phyloP scores from a whole-genome alignment of 2,888 invertebrate genomes.

The Syritta pipiens region DNA sequence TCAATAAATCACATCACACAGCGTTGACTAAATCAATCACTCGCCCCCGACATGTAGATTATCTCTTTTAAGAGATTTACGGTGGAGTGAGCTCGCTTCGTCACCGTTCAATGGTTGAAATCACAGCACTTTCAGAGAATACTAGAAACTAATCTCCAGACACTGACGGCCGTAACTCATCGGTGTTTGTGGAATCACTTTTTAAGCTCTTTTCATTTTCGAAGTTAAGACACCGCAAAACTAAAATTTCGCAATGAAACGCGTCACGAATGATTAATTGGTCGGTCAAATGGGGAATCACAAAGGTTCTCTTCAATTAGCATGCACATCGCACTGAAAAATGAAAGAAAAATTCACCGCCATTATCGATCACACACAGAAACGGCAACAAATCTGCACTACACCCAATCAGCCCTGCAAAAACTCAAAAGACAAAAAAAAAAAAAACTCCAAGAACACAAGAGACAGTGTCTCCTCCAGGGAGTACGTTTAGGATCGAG shows the following conservation, averaged over 20 bases:
- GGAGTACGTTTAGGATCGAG: too few species aligned
- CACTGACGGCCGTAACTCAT: too few species aligned
- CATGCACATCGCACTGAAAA: constrained; percentile 1
- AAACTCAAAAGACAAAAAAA: too few species aligned
- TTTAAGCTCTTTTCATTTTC: neutral
- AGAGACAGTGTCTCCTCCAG: neutral
- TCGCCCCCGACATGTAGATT: too few species aligned
- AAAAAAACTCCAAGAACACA: neutral
- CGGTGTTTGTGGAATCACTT: neutral
- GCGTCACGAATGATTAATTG: constrained; percentile 34
- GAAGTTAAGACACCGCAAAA: constrained; percentile 1
- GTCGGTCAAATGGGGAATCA: neutral
- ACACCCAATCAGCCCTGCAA: neutral
- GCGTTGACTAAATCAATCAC: too few species aligned
- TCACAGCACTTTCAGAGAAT: too few species aligned
- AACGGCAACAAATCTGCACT: neutral
- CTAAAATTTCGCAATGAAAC: neutral
- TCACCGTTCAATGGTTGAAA: too few species aligned
- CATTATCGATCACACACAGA: constrained; percentile 18
- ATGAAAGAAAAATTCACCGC: constrained; percentile 5
- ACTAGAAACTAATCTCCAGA: too few species aligned
- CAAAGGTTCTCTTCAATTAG: constrained; percentile 8
- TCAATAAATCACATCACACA: too few species aligned
- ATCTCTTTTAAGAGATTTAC: too few species aligned
- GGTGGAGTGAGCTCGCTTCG: too few species aligned